A percentile compares a stretch with the other conserved stretches of the same genome.
phyloP scores from a whole-genome alignment of 2,113 vertebrate species.

The Cyprinus carpio region DNA sequence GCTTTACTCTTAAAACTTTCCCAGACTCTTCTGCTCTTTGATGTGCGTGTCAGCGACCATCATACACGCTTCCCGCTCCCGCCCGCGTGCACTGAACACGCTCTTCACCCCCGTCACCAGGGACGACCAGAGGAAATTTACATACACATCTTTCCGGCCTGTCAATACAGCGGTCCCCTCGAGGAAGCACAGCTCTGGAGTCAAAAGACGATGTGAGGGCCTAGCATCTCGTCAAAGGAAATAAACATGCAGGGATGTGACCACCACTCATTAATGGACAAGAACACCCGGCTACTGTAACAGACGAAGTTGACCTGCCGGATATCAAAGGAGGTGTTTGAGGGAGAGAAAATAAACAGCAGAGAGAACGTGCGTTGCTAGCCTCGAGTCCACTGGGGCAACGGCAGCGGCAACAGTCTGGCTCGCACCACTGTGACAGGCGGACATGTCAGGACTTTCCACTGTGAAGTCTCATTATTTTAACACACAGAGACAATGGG shows the following conservation, averaged over 20 bases:
- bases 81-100: neutral
- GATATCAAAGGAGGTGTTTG: slow-evolving; percentile 31
- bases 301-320: slow-evolving; percentile 11
- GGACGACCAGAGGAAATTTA: slow-evolving; percentile 39
- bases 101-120: slow-evolving; percentile 41
- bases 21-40: slow-evolving; percentile 78
- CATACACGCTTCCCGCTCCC: slow-evolving; percentile 48
- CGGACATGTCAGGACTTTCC: slow-evolving; percentile 54
- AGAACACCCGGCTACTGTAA: neutral
- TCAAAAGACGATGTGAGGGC: slow-evolving; percentile 19
- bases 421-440: slow-evolving; percentile 56
- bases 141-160: slow-evolving; percentile 64
- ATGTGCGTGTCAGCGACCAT: slow-evolving; percentile 76
- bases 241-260: slow-evolving; percentile 1
- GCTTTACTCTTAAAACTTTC: slow-evolving; percentile 81
- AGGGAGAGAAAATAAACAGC: slow-evolving; percentile 12
- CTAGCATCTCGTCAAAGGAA: slow-evolving; percentile 17
- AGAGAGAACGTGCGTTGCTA: neutral
- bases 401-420: slow-evolving; percentile 30
- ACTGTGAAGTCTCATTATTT: slow-evolving; percentile 68
- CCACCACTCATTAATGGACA: slow-evolving; percentile 38
- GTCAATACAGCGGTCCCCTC: slow-evolving; percentile 66
- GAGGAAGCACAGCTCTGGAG: slow-evolving; percentile 59
- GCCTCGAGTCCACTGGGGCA: slow-evolving; percentile 32
- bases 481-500: slow-evolving; percentile 67